Percentiles rank a stretch among this genome's conserved stretches.
Conservation (phyloP, 2,797 vertebrate species). For the Heterohyrax brucei region DNA sequence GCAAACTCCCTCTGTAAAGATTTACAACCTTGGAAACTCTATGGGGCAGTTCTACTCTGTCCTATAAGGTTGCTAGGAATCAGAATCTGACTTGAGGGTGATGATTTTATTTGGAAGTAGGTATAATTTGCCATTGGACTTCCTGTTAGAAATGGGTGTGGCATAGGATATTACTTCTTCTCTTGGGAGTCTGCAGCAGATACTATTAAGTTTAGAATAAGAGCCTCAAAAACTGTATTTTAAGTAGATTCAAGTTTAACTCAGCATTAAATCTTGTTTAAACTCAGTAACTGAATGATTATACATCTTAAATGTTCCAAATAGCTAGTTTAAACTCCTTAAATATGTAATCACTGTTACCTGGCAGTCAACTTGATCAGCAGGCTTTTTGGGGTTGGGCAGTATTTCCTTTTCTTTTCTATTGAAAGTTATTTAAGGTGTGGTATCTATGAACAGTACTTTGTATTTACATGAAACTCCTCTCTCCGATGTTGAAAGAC, state of each 20-base stretch:
- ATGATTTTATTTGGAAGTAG: too few relatives aligned
- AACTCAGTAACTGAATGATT: slow-evolving; percentile 13
- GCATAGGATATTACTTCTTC: not conserved
- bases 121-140: not conserved
- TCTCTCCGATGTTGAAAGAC: slow-evolving; percentile 51
- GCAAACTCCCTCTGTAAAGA: too few relatives aligned
- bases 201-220: not conserved
- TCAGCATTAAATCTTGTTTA: slow-evolving; percentile 47
- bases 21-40: too few relatives aligned
- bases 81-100: too few relatives aligned
- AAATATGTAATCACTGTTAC: slow-evolving; percentile 29
- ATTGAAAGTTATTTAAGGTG: slow-evolving; percentile 80
- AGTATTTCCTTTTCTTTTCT: slow-evolving; percentile 62
- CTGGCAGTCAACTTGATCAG: slow-evolving; percentile 15
- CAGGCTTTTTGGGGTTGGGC: slow-evolving; percentile 60
- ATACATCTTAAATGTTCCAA: not conserved
- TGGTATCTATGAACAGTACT: slow-evolving; percentile 72
- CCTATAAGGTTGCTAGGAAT: too few relatives aligned
- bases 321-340: not conserved
- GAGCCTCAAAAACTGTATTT: slow-evolving; percentile 29
- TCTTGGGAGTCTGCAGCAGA: not conserved
- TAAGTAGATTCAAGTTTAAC: slow-evolving; percentile 54
- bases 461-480: slow-evolving; percentile 66
- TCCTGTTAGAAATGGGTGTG: not conserved
- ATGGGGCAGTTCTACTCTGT: too few relatives aligned